Evolutionary conservation across 2,888 invertebrate species (phyloP).

Genomic region (Anthrax anthrax): DNA sequence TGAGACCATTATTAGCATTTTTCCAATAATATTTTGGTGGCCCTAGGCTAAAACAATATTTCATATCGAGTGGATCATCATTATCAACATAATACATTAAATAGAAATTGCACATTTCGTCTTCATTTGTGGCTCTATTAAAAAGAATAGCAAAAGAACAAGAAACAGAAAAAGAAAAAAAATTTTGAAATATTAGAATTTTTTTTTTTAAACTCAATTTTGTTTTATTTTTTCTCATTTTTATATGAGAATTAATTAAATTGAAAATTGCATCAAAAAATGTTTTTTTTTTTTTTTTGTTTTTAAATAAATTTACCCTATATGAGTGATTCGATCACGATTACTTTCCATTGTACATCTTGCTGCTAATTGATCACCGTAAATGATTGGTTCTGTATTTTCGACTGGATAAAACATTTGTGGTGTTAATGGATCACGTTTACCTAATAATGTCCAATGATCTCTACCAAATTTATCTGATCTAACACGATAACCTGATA

Average conservation of each 20-base stretch:
- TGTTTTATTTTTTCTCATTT: too few species aligned
- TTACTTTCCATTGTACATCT: slow-evolving; percentile 83
- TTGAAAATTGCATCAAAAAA: neutral
- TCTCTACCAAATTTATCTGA: slow-evolving; percentile 42
- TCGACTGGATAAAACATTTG: slow-evolving; percentile 89
- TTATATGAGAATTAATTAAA: neutral
- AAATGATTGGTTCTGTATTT: slow-evolving; percentile 44
- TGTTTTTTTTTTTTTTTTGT: too few species aligned
- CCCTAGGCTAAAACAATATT: slow-evolving; percentile 72
- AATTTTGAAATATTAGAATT: neutral
- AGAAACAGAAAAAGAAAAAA: neutral
- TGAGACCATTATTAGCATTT: slow-evolving; percentile 44
- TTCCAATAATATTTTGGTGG: slow-evolving; percentile 78
- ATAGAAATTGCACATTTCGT: slow-evolving; percentile 95
- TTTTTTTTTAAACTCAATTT: too few species aligned
- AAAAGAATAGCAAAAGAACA: slow-evolving; percentile 1
- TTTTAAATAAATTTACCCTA: slow-evolving; percentile 58
- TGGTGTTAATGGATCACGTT: slow-evolving; percentile 71
- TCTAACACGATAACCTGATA: slow-evolving; percentile 65
- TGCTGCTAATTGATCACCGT: slow-evolving; percentile 69
- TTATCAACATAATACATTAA: slow-evolving; percentile 83
- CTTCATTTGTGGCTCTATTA: slow-evolving; percentile 61
- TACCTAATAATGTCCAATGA: slow-evolving; percentile 71
- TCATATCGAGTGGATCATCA: slow-evolving; percentile 54
- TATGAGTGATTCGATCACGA: slow-evolving; percentile 44